Conservation (phyloP, 2,888 invertebrate genomes). For the Fissipunctia ypsillon region DNA sequence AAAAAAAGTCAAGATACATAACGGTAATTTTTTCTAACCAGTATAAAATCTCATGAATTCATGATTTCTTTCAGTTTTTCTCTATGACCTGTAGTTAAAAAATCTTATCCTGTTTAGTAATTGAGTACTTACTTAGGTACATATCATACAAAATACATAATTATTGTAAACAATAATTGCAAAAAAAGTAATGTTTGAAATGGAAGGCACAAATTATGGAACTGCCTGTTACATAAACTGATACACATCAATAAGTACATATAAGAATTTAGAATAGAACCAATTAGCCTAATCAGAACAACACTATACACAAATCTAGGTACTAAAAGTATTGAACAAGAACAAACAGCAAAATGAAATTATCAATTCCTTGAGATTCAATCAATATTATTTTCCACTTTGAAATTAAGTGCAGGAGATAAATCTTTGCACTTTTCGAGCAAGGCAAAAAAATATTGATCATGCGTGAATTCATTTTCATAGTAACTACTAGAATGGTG, state of each 20-base stretch:
- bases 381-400: slow-evolving; percentile 1
- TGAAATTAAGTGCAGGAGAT: slow-evolving; percentile 12
- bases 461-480: neutral
- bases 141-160: slow-evolving; percentile 3
- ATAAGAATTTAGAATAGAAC: neutral
- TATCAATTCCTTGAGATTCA: slow-evolving; percentile 21
- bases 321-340: neutral
- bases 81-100: neutral
- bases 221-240: neutral
- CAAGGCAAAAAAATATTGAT: slow-evolving; percentile 11
- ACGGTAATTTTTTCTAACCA: neutral
- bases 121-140: slow-evolving; percentile 4
- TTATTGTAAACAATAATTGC: neutral
- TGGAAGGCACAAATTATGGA: slow-evolving; percentile 16
- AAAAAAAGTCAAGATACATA: neutral
- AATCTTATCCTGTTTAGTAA: neutral
- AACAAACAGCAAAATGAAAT: neutral
- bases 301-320: slow-evolving; percentile 8
- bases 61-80: neutral
- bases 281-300: slow-evolving; percentile 23
- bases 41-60: neutral
- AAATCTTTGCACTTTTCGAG: neutral
- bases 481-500: neutral
- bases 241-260: slow-evolving; percentile 41
- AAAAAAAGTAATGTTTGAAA: slow-evolving; percentile 2